These are phyloP conservation scores for Clanis bilineata DNA, from an alignment of 2,888 invertebrate species.

Conservation along the genomic window DNA sequence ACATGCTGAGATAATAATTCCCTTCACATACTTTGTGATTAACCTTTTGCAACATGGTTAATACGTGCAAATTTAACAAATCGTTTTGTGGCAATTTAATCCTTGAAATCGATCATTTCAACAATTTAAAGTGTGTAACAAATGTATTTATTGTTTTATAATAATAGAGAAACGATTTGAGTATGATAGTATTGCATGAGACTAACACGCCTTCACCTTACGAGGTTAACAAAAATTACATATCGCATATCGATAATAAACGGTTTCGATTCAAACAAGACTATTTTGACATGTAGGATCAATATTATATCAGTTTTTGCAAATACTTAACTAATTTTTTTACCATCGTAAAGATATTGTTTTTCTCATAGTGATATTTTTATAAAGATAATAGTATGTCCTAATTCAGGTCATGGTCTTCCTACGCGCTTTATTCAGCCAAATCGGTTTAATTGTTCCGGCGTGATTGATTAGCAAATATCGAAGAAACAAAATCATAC, in stretches of 20 bases:
- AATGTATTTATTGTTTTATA: constrained; percentile 13
- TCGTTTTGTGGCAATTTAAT: constrained; percentile 3
- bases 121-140: constrained; percentile 3
- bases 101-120: constrained; percentile 9
- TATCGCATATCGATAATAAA: not conserved
- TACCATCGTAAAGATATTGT: too few relatives aligned
- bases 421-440: too few relatives aligned
- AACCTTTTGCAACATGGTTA: constrained; percentile 4
- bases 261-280: constrained; percentile 4
- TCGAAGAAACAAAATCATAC: too few relatives aligned
- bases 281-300: not conserved
- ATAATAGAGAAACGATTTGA: constrained; percentile 4
- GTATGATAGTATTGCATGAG: not conserved
- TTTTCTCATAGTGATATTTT: too few relatives aligned
- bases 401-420: too few relatives aligned
- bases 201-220: not conserved
- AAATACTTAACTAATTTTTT: not conserved
- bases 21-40: constrained; percentile 11
- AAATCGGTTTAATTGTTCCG: too few relatives aligned
- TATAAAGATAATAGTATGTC: too few relatives aligned
- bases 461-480: too few relatives aligned
- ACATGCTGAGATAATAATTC: not conserved
- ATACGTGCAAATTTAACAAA: not conserved
- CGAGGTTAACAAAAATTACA: constrained; percentile 10
- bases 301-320: too few relatives aligned